Conservation (phyloP, 2,113 vertebrate genomes). For the Phyllostomus discolor region DNA sequence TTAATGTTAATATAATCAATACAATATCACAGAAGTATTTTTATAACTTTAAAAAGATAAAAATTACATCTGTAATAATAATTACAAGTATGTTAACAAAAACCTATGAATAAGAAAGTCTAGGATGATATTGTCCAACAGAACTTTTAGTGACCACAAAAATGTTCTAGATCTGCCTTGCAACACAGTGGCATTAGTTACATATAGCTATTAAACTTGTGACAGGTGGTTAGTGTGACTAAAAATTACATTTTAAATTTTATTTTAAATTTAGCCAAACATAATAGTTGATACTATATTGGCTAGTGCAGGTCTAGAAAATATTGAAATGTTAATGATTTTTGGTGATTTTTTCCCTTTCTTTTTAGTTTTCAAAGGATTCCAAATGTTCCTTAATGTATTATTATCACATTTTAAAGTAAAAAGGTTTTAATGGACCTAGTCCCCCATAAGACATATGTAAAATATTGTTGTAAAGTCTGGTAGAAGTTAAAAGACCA, state of each 20-base stretch:
- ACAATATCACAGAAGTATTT: background rate
- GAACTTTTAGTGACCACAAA: background rate
- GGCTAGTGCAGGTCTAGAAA: background rate
- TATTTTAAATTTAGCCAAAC: conserved; percentile 3
- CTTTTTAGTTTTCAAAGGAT: background rate
- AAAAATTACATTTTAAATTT: background rate
- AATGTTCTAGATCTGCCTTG: background rate
- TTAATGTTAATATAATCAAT: background rate
- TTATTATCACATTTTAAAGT: background rate
- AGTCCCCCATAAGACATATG: background rate
- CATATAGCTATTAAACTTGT: background rate
- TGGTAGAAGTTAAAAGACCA: background rate
- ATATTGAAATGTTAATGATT: background rate
- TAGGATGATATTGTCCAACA: background rate
- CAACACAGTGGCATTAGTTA: background rate
- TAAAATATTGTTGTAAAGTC: background rate
- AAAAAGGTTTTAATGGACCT: background rate
- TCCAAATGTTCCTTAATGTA: background rate
- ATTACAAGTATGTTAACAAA: background rate
- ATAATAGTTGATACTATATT: background rate
- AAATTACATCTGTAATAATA: background rate
- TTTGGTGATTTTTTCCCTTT: background rate
- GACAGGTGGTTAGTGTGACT: background rate
- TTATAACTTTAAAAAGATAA: background rate
- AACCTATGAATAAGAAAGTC: background rate